phyloP scores from a whole-genome alignment of 1,140 invertebrate genomes.

The Aleiodes sp. region DNA sequence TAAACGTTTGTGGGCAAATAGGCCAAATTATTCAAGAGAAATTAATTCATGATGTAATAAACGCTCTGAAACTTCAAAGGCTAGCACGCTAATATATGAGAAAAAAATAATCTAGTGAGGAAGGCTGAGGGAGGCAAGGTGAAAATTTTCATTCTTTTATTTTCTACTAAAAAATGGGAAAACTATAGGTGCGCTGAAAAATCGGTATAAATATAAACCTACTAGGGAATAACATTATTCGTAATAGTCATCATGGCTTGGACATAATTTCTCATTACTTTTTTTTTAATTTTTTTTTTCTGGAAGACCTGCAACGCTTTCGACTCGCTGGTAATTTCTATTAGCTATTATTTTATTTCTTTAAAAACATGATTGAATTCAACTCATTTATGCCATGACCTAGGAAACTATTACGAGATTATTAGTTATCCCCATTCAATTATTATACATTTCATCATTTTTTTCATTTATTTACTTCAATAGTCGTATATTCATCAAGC shows the following conservation, averaged over 20 bases:
- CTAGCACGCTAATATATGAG: slow-evolving; percentile 1
- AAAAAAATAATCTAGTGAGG: background rate
- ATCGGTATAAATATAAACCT: slow-evolving; percentile 57
- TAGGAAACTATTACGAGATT: slow-evolving; percentile 31
- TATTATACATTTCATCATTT: slow-evolving; percentile 10
- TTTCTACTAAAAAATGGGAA: background rate
- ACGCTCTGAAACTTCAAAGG: background rate
- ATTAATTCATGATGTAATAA: background rate
- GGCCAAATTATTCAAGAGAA: background rate
- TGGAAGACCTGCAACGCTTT: slow-evolving; percentile 52
- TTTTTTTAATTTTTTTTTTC: slow-evolving; percentile 16
- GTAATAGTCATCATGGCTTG: slow-evolving; percentile 50
- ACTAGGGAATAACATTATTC: slow-evolving; percentile 48
- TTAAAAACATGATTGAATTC: background rate
- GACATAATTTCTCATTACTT: slow-evolving; percentile 42
- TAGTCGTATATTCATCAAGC: slow-evolving; percentile 6
- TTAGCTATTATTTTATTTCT: background rate
- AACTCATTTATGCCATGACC: slow-evolving; percentile 20
- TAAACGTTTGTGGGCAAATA: background rate
- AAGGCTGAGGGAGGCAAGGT: slow-evolving; percentile 13
- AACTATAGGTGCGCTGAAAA: slow-evolving; percentile 53
- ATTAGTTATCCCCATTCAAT: slow-evolving; percentile 15
- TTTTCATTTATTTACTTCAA: background rate
- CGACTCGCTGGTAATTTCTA: background rate
- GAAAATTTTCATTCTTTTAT: slow-evolving; percentile 26